A percentile compares a stretch with the other conserved stretches of the same genome.
These are phyloP conservation scores for Papilio aristodemus DNA, from an alignment of 1,140 invertebrate genomes.

Conservation along the genomic window DNA sequence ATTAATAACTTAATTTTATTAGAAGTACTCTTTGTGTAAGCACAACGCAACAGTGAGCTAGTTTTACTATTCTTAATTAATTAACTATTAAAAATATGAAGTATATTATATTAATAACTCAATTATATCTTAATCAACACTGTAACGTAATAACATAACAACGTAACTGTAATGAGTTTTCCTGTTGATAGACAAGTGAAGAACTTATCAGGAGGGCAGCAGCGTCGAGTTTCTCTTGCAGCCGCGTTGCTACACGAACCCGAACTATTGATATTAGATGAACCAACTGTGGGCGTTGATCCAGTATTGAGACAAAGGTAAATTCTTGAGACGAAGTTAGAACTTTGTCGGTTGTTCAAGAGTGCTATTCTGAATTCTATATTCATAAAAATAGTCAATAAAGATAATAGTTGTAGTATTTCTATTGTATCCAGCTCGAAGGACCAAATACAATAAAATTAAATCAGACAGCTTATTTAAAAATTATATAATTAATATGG, in stretches of 20 bases:
- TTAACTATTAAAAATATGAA: background rate
- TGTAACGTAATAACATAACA: no score
- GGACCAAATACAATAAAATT: background rate
- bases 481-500: background rate
- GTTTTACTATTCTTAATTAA: background rate
- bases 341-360: no score
- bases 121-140: no score
- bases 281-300: constrained; percentile 97
- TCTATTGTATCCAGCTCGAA: background rate
- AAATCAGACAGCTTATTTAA: background rate
- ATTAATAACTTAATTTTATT: no score
- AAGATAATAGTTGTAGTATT: background rate
- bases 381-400: background rate
- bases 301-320: constrained; percentile 93
- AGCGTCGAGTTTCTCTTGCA: constrained; percentile 92
- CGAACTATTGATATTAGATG: constrained; percentile 94
- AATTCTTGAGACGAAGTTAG: background rate
- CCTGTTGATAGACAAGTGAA: constrained; percentile 84
- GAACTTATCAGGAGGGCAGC: constrained; percentile 94
- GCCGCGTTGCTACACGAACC: constrained; percentile 93
- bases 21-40: no score
- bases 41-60: background rate
- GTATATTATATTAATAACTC: background rate
- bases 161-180: background rate
- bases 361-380: no score